Evolutionary conservation across 2,888 invertebrate genomes (phyloP), one percentile per base, ranked within the genome.

Genomic region (Drosophila falleni): DNA sequence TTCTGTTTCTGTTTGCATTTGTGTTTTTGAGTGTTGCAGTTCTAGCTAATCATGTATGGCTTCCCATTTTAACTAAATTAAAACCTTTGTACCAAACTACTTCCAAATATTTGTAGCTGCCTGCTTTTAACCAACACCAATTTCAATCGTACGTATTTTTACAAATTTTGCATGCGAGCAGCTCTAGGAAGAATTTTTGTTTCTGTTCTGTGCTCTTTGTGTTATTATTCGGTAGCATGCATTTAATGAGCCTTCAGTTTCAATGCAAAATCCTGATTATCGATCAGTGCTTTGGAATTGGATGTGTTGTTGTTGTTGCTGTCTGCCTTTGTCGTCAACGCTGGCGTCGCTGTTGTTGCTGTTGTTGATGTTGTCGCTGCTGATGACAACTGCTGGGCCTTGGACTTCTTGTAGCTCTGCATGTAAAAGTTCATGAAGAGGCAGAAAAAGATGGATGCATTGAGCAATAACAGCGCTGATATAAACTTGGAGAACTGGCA

Each of bases 401-500:
- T 85, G 56, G 88, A 71, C 68, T 91, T 93, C 81, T 94, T 94
- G 93, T 98, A 98, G 26, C 97, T 96, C 91, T 96, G 96, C 79
- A 96, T 94, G 93, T 98, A 98, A 94, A 98, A 98, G 93, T 98
- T 96, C 89, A 95, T 96, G 94, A 98, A 98, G 65, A 98, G 95
- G 15, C 94, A 95, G 93, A 98, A 97, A 94, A 98, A 98, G 89
- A 98, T 97, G 37, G 95, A 94, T 6, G 97, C 96, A 91, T 97
- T 97, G 10, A 97, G 93, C 58, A 96, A 95, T 78, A 97, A 93
- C 19, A 97, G 94, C 2, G 94, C 94, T 2, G 97, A 97, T 67
- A 97, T 95, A 82, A 97, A 93, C 78, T 92, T 92, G 15, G 93
- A 93, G 80, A 93, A 93, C 74, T 92, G 91, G 70, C 93, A 93